Conservation (phyloP, 2,113 vertebrate genomes). For the Mesembrinibis cayennensis region DNA sequence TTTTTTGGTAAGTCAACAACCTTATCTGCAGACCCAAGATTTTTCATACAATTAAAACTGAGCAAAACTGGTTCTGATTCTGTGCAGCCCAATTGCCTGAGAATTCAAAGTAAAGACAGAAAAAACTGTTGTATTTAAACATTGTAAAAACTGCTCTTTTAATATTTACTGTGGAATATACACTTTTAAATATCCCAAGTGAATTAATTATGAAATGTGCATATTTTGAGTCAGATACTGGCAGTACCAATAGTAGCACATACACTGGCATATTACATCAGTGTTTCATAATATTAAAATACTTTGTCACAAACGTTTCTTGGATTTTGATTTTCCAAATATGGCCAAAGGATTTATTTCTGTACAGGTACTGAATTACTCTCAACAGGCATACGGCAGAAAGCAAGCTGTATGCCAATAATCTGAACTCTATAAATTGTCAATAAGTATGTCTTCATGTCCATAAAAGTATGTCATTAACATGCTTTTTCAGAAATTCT, state of each 20-base stretch:
- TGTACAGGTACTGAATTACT: neutral
- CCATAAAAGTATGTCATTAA: neutral
- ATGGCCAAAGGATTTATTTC: neutral
- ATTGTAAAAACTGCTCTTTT: neutral
- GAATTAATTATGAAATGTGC: fast-evolving
- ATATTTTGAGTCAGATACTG: neutral
- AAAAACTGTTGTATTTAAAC: neutral
- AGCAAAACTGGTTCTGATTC: neutral
- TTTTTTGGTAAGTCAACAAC: neutral
- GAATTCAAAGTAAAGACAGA: neutral
- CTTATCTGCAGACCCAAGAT: neutral
- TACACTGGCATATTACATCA: neutral
- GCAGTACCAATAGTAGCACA: neutral
- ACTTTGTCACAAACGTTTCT: neutral
- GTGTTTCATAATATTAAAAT: neutral
- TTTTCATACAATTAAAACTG: neutral
- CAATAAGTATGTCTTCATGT: neutral
- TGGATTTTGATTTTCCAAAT: neutral
- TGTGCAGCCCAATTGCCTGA: neutral
- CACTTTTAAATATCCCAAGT: neutral
- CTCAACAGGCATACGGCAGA: neutral
- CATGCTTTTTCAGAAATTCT: neutral
- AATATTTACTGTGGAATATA: neutral
- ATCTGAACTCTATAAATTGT: neutral
- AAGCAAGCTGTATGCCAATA: neutral